Percentiles rank a stretch among this genome's conserved stretches.
phyloP scores from a whole-genome alignment of 2,797 vertebrate genomes.

The Cheirogaleus major region DNA sequence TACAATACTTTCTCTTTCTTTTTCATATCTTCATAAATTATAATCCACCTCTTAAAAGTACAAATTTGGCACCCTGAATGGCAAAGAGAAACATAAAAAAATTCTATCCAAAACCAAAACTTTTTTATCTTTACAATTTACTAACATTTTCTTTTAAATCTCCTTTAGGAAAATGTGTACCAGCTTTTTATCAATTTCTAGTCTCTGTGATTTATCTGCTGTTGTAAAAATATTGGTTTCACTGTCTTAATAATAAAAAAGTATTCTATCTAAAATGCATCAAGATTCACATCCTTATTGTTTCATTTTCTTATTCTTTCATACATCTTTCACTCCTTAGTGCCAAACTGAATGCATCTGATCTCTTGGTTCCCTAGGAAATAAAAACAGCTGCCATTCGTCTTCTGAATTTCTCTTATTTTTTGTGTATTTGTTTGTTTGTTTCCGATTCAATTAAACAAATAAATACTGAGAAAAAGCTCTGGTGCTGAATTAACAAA shows the following conservation, averaged over 20 bases:
- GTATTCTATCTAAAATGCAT: not conserved
- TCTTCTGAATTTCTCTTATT: not conserved
- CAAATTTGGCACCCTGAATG: not conserved
- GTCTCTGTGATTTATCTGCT: not conserved
- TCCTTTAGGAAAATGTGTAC: not conserved
- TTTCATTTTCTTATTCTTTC: not conserved
- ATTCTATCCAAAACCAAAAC: not conserved
- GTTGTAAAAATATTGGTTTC: not conserved
- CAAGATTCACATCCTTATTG: not conserved
- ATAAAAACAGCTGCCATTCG: not conserved
- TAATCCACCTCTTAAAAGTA: not conserved
- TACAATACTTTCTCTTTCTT: not conserved
- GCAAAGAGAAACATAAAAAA: not conserved
- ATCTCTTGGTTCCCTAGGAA: not conserved
- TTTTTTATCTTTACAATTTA: not conserved
- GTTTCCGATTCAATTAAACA: not conserved
- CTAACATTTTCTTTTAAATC: not conserved
- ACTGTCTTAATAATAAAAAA: not conserved
- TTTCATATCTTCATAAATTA: not conserved
- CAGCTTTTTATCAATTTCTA: not conserved
- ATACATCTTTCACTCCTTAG: not conserved
- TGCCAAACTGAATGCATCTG: not conserved
- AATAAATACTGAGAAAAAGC: not conserved
- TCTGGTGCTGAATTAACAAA: not conserved
- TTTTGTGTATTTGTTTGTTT: not conserved